phyloP scores from a whole-genome alignment of 1,140 invertebrate genomes.

The Conus betulinus region DNA sequence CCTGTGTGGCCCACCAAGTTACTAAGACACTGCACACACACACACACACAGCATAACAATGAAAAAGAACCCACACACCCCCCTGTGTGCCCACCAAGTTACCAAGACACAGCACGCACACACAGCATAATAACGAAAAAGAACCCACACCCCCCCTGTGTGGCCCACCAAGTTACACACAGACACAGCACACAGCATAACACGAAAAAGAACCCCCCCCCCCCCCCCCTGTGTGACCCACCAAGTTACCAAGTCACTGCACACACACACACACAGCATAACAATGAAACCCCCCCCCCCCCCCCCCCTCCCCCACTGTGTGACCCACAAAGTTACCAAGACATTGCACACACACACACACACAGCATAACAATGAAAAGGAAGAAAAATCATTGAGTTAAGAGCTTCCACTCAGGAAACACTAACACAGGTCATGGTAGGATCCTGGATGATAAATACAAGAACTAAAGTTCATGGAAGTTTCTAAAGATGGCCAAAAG shows the following conservation, averaged over 20 bases:
- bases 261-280: slow-evolving; percentile 39
- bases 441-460: no score
- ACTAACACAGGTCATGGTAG: no score
- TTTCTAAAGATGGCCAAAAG: no score
- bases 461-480: no score
- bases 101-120: slow-evolving; percentile 76
- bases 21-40: slow-evolving; percentile 85
- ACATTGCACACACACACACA: not conserved
- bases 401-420: no score
- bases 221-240: slow-evolving; percentile 98
- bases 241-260: slow-evolving; percentile 92
- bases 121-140: slow-evolving; percentile 75
- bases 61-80: no score
- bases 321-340: slow-evolving; percentile 92
- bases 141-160: slow-evolving; percentile 87
- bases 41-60: slow-evolving; percentile 34
- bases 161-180: slow-evolving; percentile 94
- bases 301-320: slow-evolving; percentile 91
- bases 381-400: no score
- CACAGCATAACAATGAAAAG: not conserved
- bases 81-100: no score
- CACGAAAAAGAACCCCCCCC: slow-evolving; percentile 80
- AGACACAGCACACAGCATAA: slow-evolving; percentile 83
- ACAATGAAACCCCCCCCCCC: not conserved
- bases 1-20: slow-evolving; percentile 95